Conservation (phyloP, 2,888 invertebrate species). For the Andrena hattorfiana region DNA sequence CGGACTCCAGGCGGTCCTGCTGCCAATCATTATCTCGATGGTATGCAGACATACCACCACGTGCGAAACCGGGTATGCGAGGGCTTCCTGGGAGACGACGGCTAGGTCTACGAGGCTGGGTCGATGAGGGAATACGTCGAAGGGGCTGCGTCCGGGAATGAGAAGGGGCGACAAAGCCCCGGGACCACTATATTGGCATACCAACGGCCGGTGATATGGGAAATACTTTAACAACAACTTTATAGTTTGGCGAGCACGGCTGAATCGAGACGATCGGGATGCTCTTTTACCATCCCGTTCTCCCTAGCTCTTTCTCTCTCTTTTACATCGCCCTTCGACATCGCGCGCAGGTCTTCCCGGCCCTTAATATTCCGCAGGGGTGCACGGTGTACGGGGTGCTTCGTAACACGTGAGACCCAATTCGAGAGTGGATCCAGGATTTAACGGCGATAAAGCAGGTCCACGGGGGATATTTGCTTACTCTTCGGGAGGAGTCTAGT, state of each 20-base stretch:
- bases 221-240: constrained; percentile 84
- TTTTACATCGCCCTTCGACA: constrained; percentile 8
- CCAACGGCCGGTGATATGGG: constrained; percentile 82
- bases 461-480: constrained; percentile 3
- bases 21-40: constrained; percentile 80
- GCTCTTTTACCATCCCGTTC: constrained; percentile 14
- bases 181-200: constrained; percentile 83
- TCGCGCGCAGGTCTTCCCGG: constrained; percentile 4
- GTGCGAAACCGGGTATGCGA: constrained; percentile 80
- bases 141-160: constrained; percentile 67
- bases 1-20: constrained; percentile 55
- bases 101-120: constrained; percentile 36
- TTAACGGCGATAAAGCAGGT: neutral
- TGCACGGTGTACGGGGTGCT: neutral
- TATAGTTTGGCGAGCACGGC: constrained; percentile 72
- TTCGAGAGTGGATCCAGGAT: constrained; percentile 1
- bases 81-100: constrained; percentile 59
- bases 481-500: neutral
- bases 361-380: neutral
- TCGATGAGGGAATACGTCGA: constrained; percentile 61
- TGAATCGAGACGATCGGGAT: constrained; percentile 72
- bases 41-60: constrained; percentile 81
- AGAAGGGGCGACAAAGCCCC: constrained; percentile 77
- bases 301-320: neutral
- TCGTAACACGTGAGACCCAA: constrained; percentile 5